Evolutionary conservation across 1,140 invertebrate genomes (phyloP), one percentile per base, ranked within the genome.

Genomic region (Cyrtorhinus lividipennis): DNA sequence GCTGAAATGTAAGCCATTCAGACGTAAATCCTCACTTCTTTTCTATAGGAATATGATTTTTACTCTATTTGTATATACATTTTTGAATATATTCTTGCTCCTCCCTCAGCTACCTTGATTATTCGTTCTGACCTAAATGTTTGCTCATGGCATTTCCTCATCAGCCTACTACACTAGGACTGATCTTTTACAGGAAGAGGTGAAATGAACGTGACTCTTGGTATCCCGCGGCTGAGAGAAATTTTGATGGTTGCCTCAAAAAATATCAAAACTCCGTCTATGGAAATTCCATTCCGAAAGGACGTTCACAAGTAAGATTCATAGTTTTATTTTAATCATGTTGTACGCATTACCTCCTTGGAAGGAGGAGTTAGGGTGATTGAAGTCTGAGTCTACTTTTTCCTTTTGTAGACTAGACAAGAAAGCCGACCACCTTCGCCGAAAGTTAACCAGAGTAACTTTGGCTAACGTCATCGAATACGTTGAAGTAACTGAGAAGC

Each of bases 191-290:
- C 30, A 59, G 97, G 97, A 74, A 84, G 94, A 77, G 95, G 95
- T 80, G 97, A 99, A 75, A 98, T 99, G 94, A 99, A 99, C 75
- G 95, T 99, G 0, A 99, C 97, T 0, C 78, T 99, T 0, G 95
- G 92, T 81, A 98, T 98, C 67, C 96, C 95, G 0, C 81, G 96
- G 68, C 76, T 99, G 1, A 78, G 94, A 70, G 97, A 99, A 81
- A 95, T 99, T 66, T 76, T 99, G 0, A 97, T 98, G 92, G 87
- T 90, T 67, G 94, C 93, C 0, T 90, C 90, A 0, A 84, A 83
- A 13, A 79, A 77, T 56, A 90, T 98, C 15, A 93, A 95, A 74
- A 99, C 96, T 15, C 96, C 97, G 0, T 88, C 84, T 45, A 93
- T 98, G 91, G 91, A 96, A 70, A 86, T 96, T 66, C 93, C 93